A percentile compares a stretch with the other conserved stretches of the same genome.
These are phyloP conservation scores for Phenganax subtilis DNA, from an alignment of 92 coral and sea anemone species.

Conservation along the genomic window DNA sequence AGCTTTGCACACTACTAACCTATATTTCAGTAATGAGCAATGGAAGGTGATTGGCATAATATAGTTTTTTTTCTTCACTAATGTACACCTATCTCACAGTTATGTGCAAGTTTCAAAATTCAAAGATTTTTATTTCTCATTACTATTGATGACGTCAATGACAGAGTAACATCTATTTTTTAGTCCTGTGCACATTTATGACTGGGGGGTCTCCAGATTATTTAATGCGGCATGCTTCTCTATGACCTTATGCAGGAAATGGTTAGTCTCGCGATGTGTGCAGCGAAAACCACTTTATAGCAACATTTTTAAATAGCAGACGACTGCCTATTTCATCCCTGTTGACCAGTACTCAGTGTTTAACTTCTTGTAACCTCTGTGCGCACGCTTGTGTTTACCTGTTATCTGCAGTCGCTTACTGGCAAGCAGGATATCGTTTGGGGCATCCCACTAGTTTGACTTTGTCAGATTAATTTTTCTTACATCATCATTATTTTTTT, in stretches of 20 bases:
- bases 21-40: too few species aligned
- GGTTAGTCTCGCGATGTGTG: slow-evolving; percentile 20
- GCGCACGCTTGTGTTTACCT: background rate
- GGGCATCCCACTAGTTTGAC: background rate
- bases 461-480: slow-evolving; percentile 16
- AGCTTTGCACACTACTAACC: too few species aligned
- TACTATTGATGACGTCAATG: background rate
- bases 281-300: slow-evolving; percentile 3
- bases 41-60: too few species aligned
- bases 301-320: background rate
- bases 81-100: background rate
- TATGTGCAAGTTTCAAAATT: background rate
- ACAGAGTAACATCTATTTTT: background rate
- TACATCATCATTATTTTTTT: slow-evolving; percentile 24
- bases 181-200: slow-evolving; percentile 5
- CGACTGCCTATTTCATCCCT: slow-evolving; percentile 5
- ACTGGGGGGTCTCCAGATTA: background rate
- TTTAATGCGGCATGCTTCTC: background rate
- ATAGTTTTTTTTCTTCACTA: background rate
- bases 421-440: slow-evolving; percentile 24
- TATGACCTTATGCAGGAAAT: background rate
- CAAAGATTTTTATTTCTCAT: background rate
- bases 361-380: slow-evolving; percentile 8
- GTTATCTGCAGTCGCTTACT: slow-evolving; percentile 24
- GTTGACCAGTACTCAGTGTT: slow-evolving; percentile 26